These are phyloP conservation scores for Crepidodera aurea DNA, from an alignment of 2,888 invertebrate genomes.

Conservation along the genomic window DNA sequence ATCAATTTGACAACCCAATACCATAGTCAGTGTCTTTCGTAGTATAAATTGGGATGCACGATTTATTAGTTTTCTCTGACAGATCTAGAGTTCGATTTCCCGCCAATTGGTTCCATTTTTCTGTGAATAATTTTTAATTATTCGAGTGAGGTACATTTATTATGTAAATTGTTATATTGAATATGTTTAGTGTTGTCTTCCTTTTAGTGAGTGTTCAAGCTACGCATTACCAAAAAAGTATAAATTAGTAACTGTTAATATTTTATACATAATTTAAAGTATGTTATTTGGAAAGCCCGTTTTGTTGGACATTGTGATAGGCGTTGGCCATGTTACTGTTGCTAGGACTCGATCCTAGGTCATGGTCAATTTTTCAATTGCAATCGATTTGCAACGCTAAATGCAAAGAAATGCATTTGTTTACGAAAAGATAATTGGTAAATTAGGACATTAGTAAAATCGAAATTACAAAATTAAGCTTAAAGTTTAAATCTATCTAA, in stretches of 20 bases:
- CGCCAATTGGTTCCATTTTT: neutral
- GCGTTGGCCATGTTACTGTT: slow-evolving; percentile 63
- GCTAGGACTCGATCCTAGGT: slow-evolving; percentile 61
- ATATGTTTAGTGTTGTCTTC: slow-evolving; percentile 60
- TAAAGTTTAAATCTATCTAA: too few relatives aligned
- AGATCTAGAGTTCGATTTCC: neutral
- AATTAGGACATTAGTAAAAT: too few relatives aligned
- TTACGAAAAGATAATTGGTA: neutral
- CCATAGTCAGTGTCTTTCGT: too few relatives aligned
- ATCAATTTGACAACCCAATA: too few relatives aligned
- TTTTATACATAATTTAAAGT: slow-evolving; percentile 65
- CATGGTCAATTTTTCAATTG: slow-evolving; percentile 43
- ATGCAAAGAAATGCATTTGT: neutral
- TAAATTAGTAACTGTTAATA: slow-evolving; percentile 63
- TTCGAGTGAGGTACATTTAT: slow-evolving; percentile 13
- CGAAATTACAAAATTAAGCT: too few relatives aligned
- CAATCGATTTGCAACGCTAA: slow-evolving; percentile 45
- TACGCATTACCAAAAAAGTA: slow-evolving; percentile 61
- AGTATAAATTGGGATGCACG: too few relatives aligned
- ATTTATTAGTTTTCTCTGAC: too few relatives aligned
- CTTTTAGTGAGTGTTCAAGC: slow-evolving; percentile 61
- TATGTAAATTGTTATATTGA: slow-evolving; percentile 37
- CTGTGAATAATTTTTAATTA: slow-evolving; percentile 9
- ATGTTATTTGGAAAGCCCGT: slow-evolving; percentile 63
- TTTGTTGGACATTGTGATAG: slow-evolving; percentile 64